A percentile compares a stretch with the other conserved stretches of the same genome.
These are phyloP conservation scores for Medauroidea extradentata DNA, from an alignment of 1,140 invertebrate genomes.

Conservation along the genomic window DNA sequence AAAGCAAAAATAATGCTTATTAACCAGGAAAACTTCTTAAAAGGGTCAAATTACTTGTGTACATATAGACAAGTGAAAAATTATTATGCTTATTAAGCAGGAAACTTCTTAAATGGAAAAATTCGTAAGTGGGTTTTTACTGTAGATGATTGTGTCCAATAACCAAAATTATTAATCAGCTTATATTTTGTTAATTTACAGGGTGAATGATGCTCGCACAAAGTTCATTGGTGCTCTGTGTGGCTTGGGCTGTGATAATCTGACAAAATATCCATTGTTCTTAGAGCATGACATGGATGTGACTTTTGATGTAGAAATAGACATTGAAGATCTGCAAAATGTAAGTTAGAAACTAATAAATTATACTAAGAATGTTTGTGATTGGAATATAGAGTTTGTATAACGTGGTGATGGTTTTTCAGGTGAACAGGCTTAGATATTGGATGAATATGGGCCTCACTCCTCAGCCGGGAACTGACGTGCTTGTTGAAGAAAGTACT, in stretches of 20 bases:
- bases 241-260: conserved; percentile 66
- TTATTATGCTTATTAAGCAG: too few species aligned
- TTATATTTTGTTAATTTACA: conserved; percentile 19
- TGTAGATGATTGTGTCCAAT: too few species aligned
- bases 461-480: not conserved
- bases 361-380: conserved; percentile 1
- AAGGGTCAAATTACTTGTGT: too few species aligned
- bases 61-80: too few species aligned
- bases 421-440: conserved; percentile 59
- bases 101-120: too few species aligned
- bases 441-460: conserved; percentile 50
- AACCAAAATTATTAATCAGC: too few species aligned
- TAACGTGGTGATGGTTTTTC: too few species aligned
- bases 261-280: conserved; percentile 53
- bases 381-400: not conserved
- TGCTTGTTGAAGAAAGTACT: not conserved
- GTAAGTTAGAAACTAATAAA: conserved; percentile 41
- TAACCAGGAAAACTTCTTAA: too few species aligned
- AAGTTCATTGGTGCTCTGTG: conserved; percentile 72
- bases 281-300: conserved; percentile 82
- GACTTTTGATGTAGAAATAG: conserved; percentile 65
- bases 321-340: conserved; percentile 56
- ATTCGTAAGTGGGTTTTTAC: too few species aligned
- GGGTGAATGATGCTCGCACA: conserved; percentile 49
- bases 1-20: too few species aligned